A percentile compares a stretch with the other conserved stretches of the same genome.
Conservation (phyloP, 2,113 vertebrate species). For the Phycodurus eques region DNA sequence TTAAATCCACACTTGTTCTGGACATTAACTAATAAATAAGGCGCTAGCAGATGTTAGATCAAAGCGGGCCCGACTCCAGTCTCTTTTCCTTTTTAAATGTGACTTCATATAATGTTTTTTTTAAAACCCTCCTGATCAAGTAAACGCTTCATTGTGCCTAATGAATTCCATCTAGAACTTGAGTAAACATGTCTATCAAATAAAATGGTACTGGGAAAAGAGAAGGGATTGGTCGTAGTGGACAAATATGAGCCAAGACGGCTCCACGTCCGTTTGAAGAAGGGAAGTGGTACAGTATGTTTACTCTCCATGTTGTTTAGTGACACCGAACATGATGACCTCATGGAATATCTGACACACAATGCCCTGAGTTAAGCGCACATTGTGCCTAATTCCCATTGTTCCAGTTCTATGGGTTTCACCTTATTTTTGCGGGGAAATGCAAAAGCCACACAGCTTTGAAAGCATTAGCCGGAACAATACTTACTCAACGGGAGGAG, state of each 20-base stretch:
- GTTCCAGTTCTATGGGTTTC: too few species aligned
- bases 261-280: constrained; percentile 22
- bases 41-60: constrained; percentile 71
- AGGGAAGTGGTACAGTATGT: neutral
- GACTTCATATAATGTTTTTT: constrained; percentile 73
- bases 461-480: too few species aligned
- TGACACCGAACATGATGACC: too few species aligned
- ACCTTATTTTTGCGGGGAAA: too few species aligned
- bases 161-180: constrained; percentile 74
- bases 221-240: constrained; percentile 25
- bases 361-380: too few species aligned
- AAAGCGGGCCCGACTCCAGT: constrained; percentile 67
- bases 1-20: constrained; percentile 63
- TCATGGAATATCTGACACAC: too few species aligned
- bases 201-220: constrained; percentile 37
- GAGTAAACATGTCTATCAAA: constrained; percentile 75
- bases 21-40: constrained; percentile 70
- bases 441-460: too few species aligned
- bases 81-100: constrained; percentile 72
- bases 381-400: too few species aligned
- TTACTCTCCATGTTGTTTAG: neutral
- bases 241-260: constrained; percentile 43
- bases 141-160: constrained; percentile 75
- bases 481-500: too few species aligned
- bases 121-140: constrained; percentile 66